These are phyloP conservation scores for Umimayanthus chanpuru DNA, from an alignment of 92 coral and sea anemone species.

Conservation along the genomic window DNA sequence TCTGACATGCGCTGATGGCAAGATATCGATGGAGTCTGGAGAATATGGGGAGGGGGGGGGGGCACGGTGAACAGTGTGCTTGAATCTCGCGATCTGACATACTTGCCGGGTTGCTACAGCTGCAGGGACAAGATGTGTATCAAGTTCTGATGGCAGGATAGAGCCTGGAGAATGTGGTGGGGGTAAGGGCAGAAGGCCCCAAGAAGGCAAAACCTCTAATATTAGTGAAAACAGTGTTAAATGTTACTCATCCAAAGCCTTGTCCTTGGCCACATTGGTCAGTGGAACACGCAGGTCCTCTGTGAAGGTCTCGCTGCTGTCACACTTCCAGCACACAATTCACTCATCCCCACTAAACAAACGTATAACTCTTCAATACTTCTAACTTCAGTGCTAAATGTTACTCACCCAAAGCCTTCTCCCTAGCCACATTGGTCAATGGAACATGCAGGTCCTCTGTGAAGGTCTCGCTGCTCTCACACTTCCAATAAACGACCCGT, in stretches of 20 bases:
- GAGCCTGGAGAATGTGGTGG: too few species aligned
- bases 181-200: too few species aligned
- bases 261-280: slow-evolving; percentile 81
- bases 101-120: too few species aligned
- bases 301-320: slow-evolving; percentile 81
- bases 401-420: slow-evolving; percentile 87
- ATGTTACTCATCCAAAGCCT: slow-evolving; percentile 84
- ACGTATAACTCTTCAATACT: too few species aligned
- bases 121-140: too few species aligned
- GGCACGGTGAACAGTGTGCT: too few species aligned
- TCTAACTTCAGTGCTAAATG: neutral
- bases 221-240: neutral
- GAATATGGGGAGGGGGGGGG: too few species aligned
- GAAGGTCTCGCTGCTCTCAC: slow-evolving; percentile 83
- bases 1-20: too few species aligned
- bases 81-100: too few species aligned
- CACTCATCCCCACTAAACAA: slow-evolving; percentile 93
- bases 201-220: too few species aligned
- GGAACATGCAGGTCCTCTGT: slow-evolving; percentile 87
- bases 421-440: slow-evolving; percentile 76
- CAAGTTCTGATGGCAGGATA: too few species aligned
- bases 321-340: slow-evolving; percentile 96
- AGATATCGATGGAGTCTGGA: too few species aligned
- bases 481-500: slow-evolving; percentile 96
- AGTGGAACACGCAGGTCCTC: slow-evolving; percentile 82